Conservation (phyloP, 1,140 invertebrate species). For the Sycophila sp. region DNA sequence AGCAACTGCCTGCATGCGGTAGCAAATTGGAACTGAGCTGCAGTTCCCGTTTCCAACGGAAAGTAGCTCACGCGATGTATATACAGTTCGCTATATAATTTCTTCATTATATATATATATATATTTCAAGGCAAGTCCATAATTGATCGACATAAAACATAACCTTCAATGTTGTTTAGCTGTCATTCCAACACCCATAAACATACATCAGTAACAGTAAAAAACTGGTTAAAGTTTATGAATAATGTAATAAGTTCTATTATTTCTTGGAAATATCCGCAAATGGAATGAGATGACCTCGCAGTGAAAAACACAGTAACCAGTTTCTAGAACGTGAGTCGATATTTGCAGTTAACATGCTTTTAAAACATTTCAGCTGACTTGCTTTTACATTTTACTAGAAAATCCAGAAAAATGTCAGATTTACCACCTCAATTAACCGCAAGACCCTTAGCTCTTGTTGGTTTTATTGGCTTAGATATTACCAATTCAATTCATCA, state of each 20-base stretch:
- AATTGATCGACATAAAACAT: constrained; percentile 8
- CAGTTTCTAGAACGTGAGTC: too few species aligned
- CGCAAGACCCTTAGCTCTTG: constrained; percentile 81
- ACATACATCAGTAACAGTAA: constrained; percentile 14
- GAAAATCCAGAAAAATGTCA: constrained; percentile 55
- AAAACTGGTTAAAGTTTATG: too few species aligned
- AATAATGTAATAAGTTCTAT: background rate
- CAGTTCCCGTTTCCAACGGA: constrained; percentile 2
- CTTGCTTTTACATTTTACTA: too few species aligned
- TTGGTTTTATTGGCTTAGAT: constrained; percentile 89
- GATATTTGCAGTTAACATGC: too few species aligned
- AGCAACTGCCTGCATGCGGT: background rate
- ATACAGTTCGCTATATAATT: background rate
- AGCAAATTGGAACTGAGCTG: background rate
- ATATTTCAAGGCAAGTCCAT: background rate
- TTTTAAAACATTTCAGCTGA: too few species aligned
- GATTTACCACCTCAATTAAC: constrained; percentile 82
- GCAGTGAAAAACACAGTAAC: too few species aligned
- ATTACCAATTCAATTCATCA: constrained; percentile 86
- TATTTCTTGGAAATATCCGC: background rate
- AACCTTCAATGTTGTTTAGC: constrained; percentile 9
- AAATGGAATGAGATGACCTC: too few species aligned
- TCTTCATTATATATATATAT: background rate
- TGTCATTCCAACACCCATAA: constrained; percentile 11
- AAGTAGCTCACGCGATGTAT: too few species aligned